Conservation (phyloP, 2,113 vertebrate genomes). For the Colistium nudipinnis region DNA sequence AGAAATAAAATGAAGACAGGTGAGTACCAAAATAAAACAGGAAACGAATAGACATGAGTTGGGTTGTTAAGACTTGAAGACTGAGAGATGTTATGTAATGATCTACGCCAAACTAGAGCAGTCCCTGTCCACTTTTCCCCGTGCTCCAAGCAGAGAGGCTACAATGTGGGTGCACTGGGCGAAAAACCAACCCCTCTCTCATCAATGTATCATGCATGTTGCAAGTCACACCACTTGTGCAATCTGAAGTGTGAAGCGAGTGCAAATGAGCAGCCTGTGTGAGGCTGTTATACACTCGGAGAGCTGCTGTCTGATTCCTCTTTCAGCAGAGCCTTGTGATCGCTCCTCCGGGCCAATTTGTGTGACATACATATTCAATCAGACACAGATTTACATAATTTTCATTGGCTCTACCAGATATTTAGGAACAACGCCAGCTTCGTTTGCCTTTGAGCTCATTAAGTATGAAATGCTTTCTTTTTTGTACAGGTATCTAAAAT, state of each 20-base stretch:
- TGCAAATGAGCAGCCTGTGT: conserved; percentile 70
- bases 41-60: no score
- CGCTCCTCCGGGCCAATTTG: conserved; percentile 62
- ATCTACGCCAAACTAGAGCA: no score
- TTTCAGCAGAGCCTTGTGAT: conserved; percentile 39
- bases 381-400: conserved; percentile 31
- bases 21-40: no score
- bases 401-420: conserved; percentile 39
- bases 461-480: neutral
- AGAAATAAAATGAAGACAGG: no score
- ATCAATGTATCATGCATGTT: conserved; percentile 39
- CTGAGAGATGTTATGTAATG: no score
- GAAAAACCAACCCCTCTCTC: conserved; percentile 18
- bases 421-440: neutral
- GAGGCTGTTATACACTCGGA: conserved; percentile 44
- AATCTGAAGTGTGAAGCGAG: conserved; percentile 69
- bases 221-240: conserved; percentile 57
- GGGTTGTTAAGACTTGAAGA: no score
- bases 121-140: no score
- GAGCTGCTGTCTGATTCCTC: conserved; percentile 53
- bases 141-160: neutral
- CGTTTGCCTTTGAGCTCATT: neutral
- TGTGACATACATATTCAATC: conserved; percentile 61
- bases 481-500: neutral
- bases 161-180: conserved; percentile 16